Conservation (phyloP, 2,888 invertebrate genomes). For the Oxytorus armatus region DNA sequence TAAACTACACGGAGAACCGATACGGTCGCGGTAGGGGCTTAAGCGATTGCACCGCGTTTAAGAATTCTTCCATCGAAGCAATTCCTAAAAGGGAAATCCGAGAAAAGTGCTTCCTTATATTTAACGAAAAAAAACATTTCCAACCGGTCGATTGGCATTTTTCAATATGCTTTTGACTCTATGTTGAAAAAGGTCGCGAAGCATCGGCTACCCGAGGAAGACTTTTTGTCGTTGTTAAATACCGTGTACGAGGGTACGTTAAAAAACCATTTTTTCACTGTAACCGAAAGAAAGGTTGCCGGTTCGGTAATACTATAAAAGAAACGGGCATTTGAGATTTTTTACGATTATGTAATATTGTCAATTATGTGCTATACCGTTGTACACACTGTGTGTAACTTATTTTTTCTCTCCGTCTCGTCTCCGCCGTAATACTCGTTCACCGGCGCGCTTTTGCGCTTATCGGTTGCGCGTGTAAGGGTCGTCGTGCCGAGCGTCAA, state of each 20-base stretch:
- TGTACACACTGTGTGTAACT: constrained; percentile 1
- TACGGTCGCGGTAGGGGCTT: constrained; percentile 31
- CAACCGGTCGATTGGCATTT: too few species aligned
- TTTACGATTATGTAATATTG: too few species aligned
- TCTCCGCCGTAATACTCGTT: constrained; percentile 77
- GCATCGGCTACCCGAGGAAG: too few species aligned
- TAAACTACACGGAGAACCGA: constrained; percentile 29
- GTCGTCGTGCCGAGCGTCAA: constrained; percentile 82
- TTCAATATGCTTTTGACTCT: too few species aligned
- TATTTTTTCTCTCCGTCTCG: constrained; percentile 70
- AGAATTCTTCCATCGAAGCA: constrained; percentile 48
- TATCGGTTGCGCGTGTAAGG: constrained; percentile 83
- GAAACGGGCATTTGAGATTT: constrained; percentile 60
- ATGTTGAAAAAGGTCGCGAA: too few species aligned
- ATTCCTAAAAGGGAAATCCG: constrained; percentile 1
- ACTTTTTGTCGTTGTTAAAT: too few species aligned
- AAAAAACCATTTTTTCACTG: too few species aligned
- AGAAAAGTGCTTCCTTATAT: too few species aligned
- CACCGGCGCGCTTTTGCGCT: constrained; percentile 78
- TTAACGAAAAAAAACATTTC: too few species aligned
- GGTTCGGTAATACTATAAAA: constrained; percentile 57
- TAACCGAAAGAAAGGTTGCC: too few species aligned
- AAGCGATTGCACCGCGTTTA: constrained; percentile 58
- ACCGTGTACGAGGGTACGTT: too few species aligned
- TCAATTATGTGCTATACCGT: too few species aligned